A percentile compares a stretch with the other conserved stretches of the same genome.
Evolutionary conservation across 2,113 vertebrate species (phyloP).

Genomic region (Lucifuga dentata): DNA sequence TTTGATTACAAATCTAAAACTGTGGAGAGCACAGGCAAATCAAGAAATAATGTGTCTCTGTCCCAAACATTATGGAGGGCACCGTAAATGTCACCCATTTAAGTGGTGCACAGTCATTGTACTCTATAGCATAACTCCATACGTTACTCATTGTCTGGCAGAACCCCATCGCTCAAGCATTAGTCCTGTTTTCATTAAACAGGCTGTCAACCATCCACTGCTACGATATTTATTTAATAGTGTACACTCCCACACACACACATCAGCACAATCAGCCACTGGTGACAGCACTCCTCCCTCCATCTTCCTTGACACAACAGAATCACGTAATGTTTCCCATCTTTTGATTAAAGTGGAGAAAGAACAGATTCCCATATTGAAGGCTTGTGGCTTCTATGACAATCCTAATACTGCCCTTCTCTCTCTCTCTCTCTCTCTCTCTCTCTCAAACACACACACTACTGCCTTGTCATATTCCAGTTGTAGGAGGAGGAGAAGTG

Average conservation of each 20-base stretch:
- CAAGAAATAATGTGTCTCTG: too few species aligned
- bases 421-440: too few species aligned
- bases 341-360: slow-evolving; percentile 59
- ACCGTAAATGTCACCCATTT: neutral
- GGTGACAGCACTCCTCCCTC: slow-evolving; percentile 7
- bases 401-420: too few species aligned
- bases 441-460: slow-evolving; percentile 16
- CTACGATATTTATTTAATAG: slow-evolving; percentile 49
- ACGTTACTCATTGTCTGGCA: slow-evolving; percentile 10
- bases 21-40: too few species aligned
- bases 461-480: slow-evolving; percentile 2
- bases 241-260: slow-evolving; percentile 23
- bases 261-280: neutral
- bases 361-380: slow-evolving; percentile 46
- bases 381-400: slow-evolving; percentile 15
- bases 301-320: slow-evolving; percentile 39
- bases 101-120: neutral
- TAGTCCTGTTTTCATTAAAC: slow-evolving; percentile 37
- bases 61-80: too few species aligned
- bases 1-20: too few species aligned
- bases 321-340: slow-evolving; percentile 36
- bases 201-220: slow-evolving; percentile 35
- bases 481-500: neutral
- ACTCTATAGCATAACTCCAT: neutral
- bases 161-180: slow-evolving; percentile 19